Base-by-base conservation (phyloP, 2,113 vertebrate genomes). In the Halcyon senegalensis region DNA sequence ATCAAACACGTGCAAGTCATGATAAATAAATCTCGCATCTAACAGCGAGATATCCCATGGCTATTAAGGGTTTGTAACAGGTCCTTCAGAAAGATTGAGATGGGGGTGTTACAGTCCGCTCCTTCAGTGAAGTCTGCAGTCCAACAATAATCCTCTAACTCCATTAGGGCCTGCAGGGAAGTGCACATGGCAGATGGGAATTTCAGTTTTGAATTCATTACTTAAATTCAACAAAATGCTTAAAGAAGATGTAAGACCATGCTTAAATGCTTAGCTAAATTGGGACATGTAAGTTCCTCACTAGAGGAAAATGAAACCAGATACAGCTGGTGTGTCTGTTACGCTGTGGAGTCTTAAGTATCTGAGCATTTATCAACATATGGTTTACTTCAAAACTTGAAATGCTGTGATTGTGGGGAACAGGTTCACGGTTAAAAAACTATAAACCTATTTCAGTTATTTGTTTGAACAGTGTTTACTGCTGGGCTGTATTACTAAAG, bases 321-420 rank as follows among this genome's bases (percentile, higher is more conserved):
- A 58, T 89, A 73, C 90, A 92, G 39, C 58, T 84, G 69, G 56
- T 35, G 37, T 41, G 18, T 50, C 35, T 25, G 6, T 76, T 92
- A 76, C 0, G 0, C 85, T 82, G 39, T 46, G 70, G 30, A 10
- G 1, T 68, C 35, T 51, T 64, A 63, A 84, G 27, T 79, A 76
- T 90, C 30, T 78, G 66, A 93, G 30, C 28, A 84, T 95, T 92
- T 84, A 81, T 90, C 58, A 90, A 63, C 80, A 90, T 81, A 84
- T 30, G 35, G 35, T 62, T 84, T 56, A 27, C 62, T 90, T 92
- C 76, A 84, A 79, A 83, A 53, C 39, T 48, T 87, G 43, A 95
- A 93, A 68, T 66, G 13, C 4, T 89, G 39, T 64, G 59, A 82
- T 62, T 79, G 24, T 60, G 28, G 14, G 27, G 30, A 82, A 55